A percentile compares a stretch with the other conserved stretches of the same genome.
phyloP scores from a whole-genome alignment of 2,113 vertebrate species.

The Chamaetylas fuelleborni region DNA sequence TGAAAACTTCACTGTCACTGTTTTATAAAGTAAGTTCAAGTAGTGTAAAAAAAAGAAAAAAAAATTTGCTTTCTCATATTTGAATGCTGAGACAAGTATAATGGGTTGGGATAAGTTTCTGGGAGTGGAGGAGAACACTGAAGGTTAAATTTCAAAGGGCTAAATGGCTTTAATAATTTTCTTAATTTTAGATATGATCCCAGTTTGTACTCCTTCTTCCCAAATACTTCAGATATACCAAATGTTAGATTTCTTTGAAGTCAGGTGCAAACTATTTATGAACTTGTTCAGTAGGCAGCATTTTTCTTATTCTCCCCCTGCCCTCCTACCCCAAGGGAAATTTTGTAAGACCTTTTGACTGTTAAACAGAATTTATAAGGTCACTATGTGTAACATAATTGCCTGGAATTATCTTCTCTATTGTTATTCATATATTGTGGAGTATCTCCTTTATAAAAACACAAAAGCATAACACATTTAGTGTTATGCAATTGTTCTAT shows the following conservation, averaged over 20 bases:
- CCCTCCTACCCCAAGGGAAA: background rate
- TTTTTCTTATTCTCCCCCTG: background rate
- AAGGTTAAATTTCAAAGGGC: background rate
- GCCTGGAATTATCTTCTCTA: background rate
- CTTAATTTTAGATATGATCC: background rate
- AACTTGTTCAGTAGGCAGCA: background rate
- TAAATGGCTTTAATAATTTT: background rate
- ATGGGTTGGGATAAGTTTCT: background rate
- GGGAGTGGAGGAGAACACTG: background rate
- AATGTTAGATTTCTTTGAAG: background rate
- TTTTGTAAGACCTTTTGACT: background rate
- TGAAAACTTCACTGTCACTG: background rate
- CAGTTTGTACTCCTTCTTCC: background rate
- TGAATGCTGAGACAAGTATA: background rate
- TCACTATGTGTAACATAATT: background rate
- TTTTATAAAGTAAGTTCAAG: background rate
- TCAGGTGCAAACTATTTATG: conserved; percentile 10
- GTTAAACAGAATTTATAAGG: background rate
- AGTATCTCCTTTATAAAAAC: background rate
- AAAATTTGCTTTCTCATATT: background rate
- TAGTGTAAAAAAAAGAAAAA: background rate
- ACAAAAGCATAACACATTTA: background rate
- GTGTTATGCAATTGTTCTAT: background rate
- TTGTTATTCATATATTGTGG: background rate
- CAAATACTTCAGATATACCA: background rate